Evolutionary conservation across 1,140 invertebrate genomes (phyloP).

Genomic region (Scaptomyza graminum): DNA sequence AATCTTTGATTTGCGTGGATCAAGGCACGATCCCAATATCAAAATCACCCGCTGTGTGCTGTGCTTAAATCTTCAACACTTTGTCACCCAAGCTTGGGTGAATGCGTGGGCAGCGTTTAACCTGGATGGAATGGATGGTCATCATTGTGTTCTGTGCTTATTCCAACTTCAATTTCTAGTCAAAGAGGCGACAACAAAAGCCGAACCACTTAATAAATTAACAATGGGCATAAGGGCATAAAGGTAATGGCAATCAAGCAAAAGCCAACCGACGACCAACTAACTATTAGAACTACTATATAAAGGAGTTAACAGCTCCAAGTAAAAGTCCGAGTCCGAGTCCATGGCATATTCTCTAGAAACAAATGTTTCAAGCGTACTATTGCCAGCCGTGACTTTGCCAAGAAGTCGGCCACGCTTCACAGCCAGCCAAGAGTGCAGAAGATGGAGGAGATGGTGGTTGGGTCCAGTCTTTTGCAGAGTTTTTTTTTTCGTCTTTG

Average conservation of each 20-base stretch:
- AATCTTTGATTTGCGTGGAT: conserved; percentile 9
- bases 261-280: too few relatives aligned
- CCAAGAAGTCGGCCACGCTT: conserved; percentile 74
- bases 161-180: too few relatives aligned
- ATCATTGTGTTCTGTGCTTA: conserved; percentile 42
- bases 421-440: conserved; percentile 29
- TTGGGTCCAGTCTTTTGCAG: conserved; percentile 57
- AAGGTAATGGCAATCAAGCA: conserved; percentile 66
- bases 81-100: conserved; percentile 40
- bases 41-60: conserved; percentile 53
- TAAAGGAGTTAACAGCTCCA: neutral
- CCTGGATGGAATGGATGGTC: conserved; percentile 11
- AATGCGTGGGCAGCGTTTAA: conserved; percentile 65
- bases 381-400: conserved; percentile 68
- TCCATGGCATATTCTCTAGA: too few relatives aligned
- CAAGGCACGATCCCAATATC: neutral
- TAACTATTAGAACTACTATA: neutral
- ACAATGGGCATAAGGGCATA: conserved; percentile 57
- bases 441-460: neutral
- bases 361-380: conserved; percentile 37
- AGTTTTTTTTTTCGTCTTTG: neutral
- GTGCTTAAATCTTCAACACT: conserved; percentile 48
- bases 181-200: conserved; percentile 55
- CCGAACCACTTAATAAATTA: too few relatives aligned
- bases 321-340: conserved; percentile 26